Base-by-base conservation (phyloP, 2,113 vertebrate species). In the Synchiropus splendidus region DNA sequence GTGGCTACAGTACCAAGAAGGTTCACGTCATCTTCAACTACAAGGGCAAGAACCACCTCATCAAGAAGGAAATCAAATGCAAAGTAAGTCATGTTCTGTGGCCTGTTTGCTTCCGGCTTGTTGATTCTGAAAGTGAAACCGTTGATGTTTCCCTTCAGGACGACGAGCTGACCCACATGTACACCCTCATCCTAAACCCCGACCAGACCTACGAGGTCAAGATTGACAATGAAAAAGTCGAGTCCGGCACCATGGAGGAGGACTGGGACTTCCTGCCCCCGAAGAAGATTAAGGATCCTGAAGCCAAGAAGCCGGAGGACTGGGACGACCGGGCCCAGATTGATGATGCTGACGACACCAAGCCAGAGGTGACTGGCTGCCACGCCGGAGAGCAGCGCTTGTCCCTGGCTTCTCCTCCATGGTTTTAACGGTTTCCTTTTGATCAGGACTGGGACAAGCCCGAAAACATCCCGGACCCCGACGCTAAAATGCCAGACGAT, bases 11-110 rank as follows among this genome's bases (percentile, higher is more conserved):
- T 63, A 86, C 88, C 45, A 91, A 87, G 75, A 92, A 90, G 74
- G 89, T 94, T 42, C 90, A 94, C 1, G 86, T 92, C 14, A 92
- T 95, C 67, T 86, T 94, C 66, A 85, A 87, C 55, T 88, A 91
- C 81, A 92, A 92, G 76, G 86, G 87, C 62, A 88, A 91, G 70
- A 88, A 88, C 71, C 80, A 90, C 14, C 80, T 86, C 32, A 86
- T 90, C 62, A 92, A 89, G 80, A 91, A 92, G 54, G 72, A 70
- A 5, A 85, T 94, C 48, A 85, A 86, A 48, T 94, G 91, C 77
- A 92, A 90, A 86, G 91, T 89, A 78, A 75, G 31, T 41, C 1
- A 18, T 16, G 6, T 36, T 36, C 9, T 36, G n/a, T 36, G 14
- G 34, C 6, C 12, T 9, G 13, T n/a, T n/a, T 4, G 12, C 2